Base-by-base conservation (phyloP, 2,797 vertebrate genomes). In the Eutrigla gurnardus region DNA sequence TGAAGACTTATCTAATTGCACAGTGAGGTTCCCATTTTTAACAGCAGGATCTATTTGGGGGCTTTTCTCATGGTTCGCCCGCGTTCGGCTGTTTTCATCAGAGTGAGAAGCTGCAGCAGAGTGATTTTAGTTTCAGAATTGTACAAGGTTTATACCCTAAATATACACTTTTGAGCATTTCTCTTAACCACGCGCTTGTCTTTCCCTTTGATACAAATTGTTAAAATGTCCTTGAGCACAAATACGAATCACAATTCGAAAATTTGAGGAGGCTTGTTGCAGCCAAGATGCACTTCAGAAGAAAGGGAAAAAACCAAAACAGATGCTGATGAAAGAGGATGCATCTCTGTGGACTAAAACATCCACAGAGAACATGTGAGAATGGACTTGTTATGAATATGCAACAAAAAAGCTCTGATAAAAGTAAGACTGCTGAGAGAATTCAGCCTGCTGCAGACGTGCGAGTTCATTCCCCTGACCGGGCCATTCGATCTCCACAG, bases 181-280 rank as follows among this genome's bases (percentile, higher is more conserved):
- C 18, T 46, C n/a, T 50, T 32, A 15, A 64, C 18, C 52, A 18
- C 6, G 6, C 61, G 37, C 32, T 67, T 11, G 4, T 33, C 42
- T 82, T 37, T 42, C 37, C 40, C 4, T 66, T 69, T 61, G 11
- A 67, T 33, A 61, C 17, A 55, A 73, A 65, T 12, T 32, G 32
- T 45, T 59, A 18, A 73, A 82, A 74, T 4, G 54, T 57, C 80
- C 58, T 65, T 71, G 40, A 71, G 57, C n/a, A 7, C 47, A 57
- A 62, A 49, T 43, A 32, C 14, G 7, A n/a, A 45, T 17, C 64
- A 13, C 35, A 72, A 25, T 42, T 45, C 13, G 17, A 3, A 50
- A 52, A 6, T 69, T 4, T 43, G 17, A 68, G 6, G 18, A 36
- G 72, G 53, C 36, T 62, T 33, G 32, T 25, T 14, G n/a, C 18